phyloP scores from a whole-genome alignment of 2,113 vertebrate genomes.

The Nesogale talazaci region DNA sequence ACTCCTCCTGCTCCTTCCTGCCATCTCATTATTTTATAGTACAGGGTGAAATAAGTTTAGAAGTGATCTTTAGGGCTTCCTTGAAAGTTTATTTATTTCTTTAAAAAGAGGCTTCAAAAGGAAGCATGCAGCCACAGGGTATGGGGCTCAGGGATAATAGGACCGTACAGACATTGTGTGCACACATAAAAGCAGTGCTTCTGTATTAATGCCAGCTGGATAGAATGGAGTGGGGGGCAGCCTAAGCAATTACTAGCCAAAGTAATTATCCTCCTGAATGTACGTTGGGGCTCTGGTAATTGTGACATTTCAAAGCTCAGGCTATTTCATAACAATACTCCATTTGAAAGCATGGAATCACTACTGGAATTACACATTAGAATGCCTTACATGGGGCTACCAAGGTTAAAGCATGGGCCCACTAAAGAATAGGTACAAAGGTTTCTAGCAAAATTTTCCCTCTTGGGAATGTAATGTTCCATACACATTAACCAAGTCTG shows the following conservation, averaged over 20 bases:
- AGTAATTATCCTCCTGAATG: constrained; percentile 66
- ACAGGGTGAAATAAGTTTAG: constrained; percentile 54
- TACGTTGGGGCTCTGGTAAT: constrained; percentile 17
- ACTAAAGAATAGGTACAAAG: background rate
- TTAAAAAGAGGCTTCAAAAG: constrained; percentile 65
- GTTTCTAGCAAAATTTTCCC: constrained; percentile 24
- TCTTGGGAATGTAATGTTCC: constrained; percentile 13
- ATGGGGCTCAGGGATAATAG: constrained; percentile 70
- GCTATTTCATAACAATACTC: constrained; percentile 25
- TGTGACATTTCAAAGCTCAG: constrained; percentile 56
- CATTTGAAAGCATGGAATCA: constrained; percentile 39
- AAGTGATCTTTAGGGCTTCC: constrained; percentile 57
- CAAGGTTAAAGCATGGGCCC: background rate
- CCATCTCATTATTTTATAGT: constrained; percentile 46
- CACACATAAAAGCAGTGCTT: constrained; percentile 64
- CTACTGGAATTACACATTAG: too few species aligned
- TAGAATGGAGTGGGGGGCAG: background rate
- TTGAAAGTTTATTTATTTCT: constrained; percentile 18
- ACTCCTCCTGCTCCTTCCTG: background rate
- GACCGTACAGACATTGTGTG: constrained; percentile 72
- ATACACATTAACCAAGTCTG: background rate
- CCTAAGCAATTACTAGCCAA: background rate
- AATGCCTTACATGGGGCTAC: background rate
- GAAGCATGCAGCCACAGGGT: constrained; percentile 62
- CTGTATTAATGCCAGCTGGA: constrained; percentile 58